Conservation (phyloP, 2,888 invertebrate species). For the Lissonota sp. region DNA sequence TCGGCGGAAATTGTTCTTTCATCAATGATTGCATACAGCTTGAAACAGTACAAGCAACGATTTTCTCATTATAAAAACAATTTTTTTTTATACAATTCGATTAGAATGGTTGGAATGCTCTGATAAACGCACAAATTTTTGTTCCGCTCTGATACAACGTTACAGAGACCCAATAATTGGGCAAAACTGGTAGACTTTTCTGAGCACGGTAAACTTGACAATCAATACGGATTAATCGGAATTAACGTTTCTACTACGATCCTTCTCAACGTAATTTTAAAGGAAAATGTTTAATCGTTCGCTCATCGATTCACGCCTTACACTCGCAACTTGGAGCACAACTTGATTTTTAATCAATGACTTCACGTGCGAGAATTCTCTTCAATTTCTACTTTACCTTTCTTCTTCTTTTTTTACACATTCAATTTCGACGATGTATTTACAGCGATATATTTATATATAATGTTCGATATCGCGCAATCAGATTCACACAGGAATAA, state of each 20-base stretch:
- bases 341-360: conserved; percentile 41
- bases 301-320: conserved; percentile 25
- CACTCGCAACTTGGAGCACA: conserved; percentile 23
- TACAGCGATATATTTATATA: conserved; percentile 51
- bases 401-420: conserved; percentile 47
- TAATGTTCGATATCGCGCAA: conserved; percentile 38
- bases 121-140: conserved; percentile 32
- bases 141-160: conserved; percentile 36
- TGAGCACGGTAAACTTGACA: conserved; percentile 44
- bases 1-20: conserved; percentile 30
- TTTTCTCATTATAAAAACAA: too few species aligned
- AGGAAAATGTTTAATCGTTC: conserved; percentile 3
- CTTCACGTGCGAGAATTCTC: conserved; percentile 24
- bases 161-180: conserved; percentile 14
- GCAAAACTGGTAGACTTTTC: conserved; percentile 59
- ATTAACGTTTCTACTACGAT: conserved; percentile 23
- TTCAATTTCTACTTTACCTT: conserved; percentile 21
- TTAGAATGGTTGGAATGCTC: conserved; percentile 51
- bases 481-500: conserved; percentile 47
- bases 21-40: conserved; percentile 27
- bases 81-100: conserved; percentile 11
- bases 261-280: conserved; percentile 35
- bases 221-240: conserved; percentile 50
- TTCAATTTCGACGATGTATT: conserved; percentile 54
- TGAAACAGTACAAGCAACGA: not conserved